These are phyloP conservation scores for Pyrgus malvae DNA, from an alignment of 2,888 invertebrate species.

Conservation along the genomic window DNA sequence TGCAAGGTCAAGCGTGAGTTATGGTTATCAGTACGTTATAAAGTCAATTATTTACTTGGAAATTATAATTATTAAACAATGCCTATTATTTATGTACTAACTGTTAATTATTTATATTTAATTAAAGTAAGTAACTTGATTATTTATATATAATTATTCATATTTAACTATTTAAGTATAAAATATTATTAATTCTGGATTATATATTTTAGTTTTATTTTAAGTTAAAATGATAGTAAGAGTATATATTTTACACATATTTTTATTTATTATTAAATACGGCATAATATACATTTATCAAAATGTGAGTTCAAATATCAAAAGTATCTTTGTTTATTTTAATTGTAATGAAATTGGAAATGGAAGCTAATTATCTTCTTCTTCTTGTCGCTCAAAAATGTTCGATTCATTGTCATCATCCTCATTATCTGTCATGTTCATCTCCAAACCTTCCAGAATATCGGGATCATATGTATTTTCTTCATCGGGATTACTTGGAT, in stretches of 20 bases:
- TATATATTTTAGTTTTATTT: too few relatives aligned
- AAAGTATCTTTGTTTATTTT: background rate
- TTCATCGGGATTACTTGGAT: too few relatives aligned
- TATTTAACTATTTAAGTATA: slow-evolving; percentile 32
- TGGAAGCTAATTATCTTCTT: slow-evolving; percentile 13
- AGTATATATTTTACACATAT: slow-evolving; percentile 29
- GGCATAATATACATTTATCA: slow-evolving; percentile 32
- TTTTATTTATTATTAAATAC: slow-evolving; percentile 33
- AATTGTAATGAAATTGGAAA: slow-evolving; percentile 5
- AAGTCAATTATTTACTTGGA: too few relatives aligned
- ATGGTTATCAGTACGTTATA: too few relatives aligned
- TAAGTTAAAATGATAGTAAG: slow-evolving; percentile 1
- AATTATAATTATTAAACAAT: slow-evolving; percentile 33
- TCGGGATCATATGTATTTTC: too few relatives aligned
- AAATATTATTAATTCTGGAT: too few relatives aligned
- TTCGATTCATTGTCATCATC: slow-evolving; percentile 27
- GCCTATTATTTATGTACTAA: slow-evolving; percentile 33
- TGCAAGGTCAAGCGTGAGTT: too few relatives aligned
- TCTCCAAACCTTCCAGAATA: too few relatives aligned
- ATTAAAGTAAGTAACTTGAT: background rate
- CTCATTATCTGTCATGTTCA: slow-evolving; percentile 16
- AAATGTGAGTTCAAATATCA: slow-evolving; percentile 33
- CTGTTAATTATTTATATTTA: slow-evolving; percentile 29
- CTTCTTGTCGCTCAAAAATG: slow-evolving; percentile 20
- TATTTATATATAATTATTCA: slow-evolving; percentile 24